Base-by-base conservation (phyloP, 2,797 vertebrate genomes). In the Nasua narica region DNA sequence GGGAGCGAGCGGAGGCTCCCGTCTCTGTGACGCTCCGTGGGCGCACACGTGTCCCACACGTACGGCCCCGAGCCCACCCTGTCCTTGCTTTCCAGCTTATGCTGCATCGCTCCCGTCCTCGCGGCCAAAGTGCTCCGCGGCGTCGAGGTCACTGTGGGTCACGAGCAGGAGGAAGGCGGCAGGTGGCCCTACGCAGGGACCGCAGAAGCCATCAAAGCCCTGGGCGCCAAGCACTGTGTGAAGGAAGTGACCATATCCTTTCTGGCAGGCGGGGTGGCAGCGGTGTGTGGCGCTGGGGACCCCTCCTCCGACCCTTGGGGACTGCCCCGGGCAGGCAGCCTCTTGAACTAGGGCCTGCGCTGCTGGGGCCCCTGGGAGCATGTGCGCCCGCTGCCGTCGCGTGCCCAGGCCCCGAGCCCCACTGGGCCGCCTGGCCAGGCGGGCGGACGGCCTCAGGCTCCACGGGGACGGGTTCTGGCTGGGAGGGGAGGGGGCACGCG, bases 121-220 rank as follows among this genome's bases (percentile, higher is more conserved):
- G 99, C 99, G 1, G 99, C 99, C 91, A 99, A 99, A 97, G 98
- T 99, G 91, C 98, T 99, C 91, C 98, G 98, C 0, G 99, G 99
- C 21, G 99, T 99, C 4, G 99, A 99, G 98, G 97, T 99, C 89
- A 99, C 99, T 0, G 98, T 99, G 97, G 99, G 99, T 93, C 99
- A 99, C 0, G 99, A 99, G 98, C 98, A 99, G 60, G 99, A 99
- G 60, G 98, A 99, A 91, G 99, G 98, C 0, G 99, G 99, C 77
- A 99, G 98, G 92, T 99, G 99, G 99, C 99, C 99, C 0, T 98
- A 99, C 0, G 99, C 99, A 0, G 99, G 99, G 67, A 99, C 99
- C 0, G 98, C 98, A 0, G 98, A 99, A 94, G 99, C 99, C 97
- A 99, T 99, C 97, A 98, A 98, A 92, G 98, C 99, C 21, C 98